Evolutionary conservation across 1,140 invertebrate genomes (phyloP), one percentile per base, ranked within the genome.

Genomic region (Temnothorax nylanderi): DNA sequence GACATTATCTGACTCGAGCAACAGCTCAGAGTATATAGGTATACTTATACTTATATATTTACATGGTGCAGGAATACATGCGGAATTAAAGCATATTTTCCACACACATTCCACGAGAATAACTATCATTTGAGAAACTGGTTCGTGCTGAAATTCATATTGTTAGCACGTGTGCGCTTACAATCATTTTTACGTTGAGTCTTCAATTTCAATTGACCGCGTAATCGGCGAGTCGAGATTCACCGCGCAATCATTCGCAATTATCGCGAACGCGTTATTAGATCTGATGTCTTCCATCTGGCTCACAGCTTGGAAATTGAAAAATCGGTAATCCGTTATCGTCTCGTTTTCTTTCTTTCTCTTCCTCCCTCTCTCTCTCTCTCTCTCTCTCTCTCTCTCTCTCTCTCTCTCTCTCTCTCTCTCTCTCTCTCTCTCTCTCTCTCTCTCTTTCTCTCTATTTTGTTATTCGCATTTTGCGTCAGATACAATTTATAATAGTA

Each of bases 1-100:
- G 32, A 88, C 74, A 75, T 87, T 89, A 89, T 81, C 74, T 86
- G 58, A 82, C 62, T 82, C 41, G 80, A 41, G 18, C 26, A 51
- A 82, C 21, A 82, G 13, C 37, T 58, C 37, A 16, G 16, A 41
- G 3, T 67, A 49, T 10, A 26, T 54, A 56, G n/a, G 34, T 44
- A n/a, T n/a, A 10, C 18, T 4, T 13, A 54, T 34, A 56, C n/a
- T n/a, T n/a, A n/a, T n/a, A n/a, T n/a, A n/a, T n/a, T n/a, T 58
- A 62, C 11, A 13, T 11, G 47, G 18, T n/a, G n/a, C 32, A 62
- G 26, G 26, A 26, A 26, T 26, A 26, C 26, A 54, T 7, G 6
- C 3, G 13, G 18, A 80, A 72, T 82, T 54, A 26, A 81, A 32
- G 18, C 18, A 37, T 7, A 16, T 47, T 60, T 74, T 58, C 26